These are phyloP conservation scores for Ectobius pallidus DNA, from an alignment of 2,888 invertebrate genomes.

Conservation along the genomic window DNA sequence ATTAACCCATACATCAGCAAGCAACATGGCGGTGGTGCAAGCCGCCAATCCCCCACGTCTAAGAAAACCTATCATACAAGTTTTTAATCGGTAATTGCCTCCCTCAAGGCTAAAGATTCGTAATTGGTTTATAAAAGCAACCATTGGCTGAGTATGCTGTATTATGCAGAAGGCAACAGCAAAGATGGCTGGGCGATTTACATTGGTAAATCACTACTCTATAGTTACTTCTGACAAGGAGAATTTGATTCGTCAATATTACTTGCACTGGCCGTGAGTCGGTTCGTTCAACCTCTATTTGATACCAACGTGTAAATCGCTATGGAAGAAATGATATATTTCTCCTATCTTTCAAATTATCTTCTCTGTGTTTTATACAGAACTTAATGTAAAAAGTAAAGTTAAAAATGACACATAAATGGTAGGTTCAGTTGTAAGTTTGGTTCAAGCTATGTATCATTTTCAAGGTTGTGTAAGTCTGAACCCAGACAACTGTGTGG, in stretches of 20 bases:
- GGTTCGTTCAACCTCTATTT: neutral
- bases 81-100: slow-evolving; percentile 37
- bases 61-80: slow-evolving; percentile 34
- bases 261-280: neutral
- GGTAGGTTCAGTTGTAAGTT: neutral
- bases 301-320: neutral
- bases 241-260: slow-evolving; percentile 21
- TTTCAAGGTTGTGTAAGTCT: neutral
- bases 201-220: slow-evolving; percentile 5
- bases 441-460: neutral
- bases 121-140: slow-evolving; percentile 34
- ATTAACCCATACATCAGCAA: slow-evolving; percentile 17
- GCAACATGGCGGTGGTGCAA: slow-evolving; percentile 7
- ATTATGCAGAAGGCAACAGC: slow-evolving; percentile 21
- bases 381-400: neutral
- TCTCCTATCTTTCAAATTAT: neutral
- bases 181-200: slow-evolving; percentile 30
- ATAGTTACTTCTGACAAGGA: neutral
- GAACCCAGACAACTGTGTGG: neutral
- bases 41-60: slow-evolving; percentile 13
- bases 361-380: neutral
- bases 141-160: slow-evolving; percentile 34
- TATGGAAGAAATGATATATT: neutral
- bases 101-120: slow-evolving; percentile 36
- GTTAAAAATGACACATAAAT: neutral